Evolutionary conservation across 2,888 invertebrate genomes (phyloP), one percentile per base, ranked within the genome.

Genomic region (Coecobrya sp.): DNA sequence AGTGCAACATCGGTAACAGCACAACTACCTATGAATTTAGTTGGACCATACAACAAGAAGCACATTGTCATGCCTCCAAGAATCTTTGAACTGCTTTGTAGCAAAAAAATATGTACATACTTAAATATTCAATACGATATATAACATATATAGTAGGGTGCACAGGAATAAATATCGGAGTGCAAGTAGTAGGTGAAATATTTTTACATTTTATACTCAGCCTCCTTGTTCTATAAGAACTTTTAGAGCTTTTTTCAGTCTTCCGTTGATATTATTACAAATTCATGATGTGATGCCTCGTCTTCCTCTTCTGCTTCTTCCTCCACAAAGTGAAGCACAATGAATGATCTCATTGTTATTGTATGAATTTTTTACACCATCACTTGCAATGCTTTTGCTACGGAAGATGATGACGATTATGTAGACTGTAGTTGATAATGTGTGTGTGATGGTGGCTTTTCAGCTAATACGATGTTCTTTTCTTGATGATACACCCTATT

Each of bases 261-360:
- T 68, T 79, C 65, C 19, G 45, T 45, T 59, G 45, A 62, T 49
- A 79, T 88, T 65, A 45, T 73, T 45, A 88, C 52, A 45, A 88
- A 81, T 62, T 81, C 59, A 59, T 89, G 30, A 68, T 89, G 79
- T 65, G 76, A 88, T 79, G 25, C 36, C 25, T 19, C 87, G 1
- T 88, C 36, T 22, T 25, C 22, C n/a, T 49, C 25, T 0, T 79
- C 52, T 79, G 13, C 25, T 0, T 79, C 52, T 79, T 70, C 65
- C n/a, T 36, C 10, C 36, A 36, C 22, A 22, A 49, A 19, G 22
- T 49, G 11, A 5, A 42, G 73, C 76, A 45, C 42, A 65, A 65
- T 19, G n/a, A 65, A 85, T 19, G 16, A 82, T 30, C 52, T 27
- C 82, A 52, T 52, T 52, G 52, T 79, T 49, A 52, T 79, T 52